These are phyloP conservation scores for Pica pica DNA, from an alignment of 2,113 vertebrate genomes.

Conservation along the genomic window DNA sequence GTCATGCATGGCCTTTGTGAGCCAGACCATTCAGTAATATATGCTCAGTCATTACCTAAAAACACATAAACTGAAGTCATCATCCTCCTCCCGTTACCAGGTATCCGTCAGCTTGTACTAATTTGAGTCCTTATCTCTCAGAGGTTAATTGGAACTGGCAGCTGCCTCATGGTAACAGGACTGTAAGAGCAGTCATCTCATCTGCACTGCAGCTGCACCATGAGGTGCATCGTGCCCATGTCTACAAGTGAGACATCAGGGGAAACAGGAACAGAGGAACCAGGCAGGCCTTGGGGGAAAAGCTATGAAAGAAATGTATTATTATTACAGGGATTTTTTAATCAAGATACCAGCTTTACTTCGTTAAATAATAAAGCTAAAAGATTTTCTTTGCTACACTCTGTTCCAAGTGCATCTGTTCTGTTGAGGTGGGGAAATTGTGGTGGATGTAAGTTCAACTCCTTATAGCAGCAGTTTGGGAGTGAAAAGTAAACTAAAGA, in stretches of 20 bases:
- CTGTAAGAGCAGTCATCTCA: not conserved
- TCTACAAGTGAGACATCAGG: accelerated
- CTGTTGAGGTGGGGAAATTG: not conserved
- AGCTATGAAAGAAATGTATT: not conserved
- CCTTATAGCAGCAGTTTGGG: not conserved
- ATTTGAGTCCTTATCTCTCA: not conserved
- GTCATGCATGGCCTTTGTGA: not conserved
- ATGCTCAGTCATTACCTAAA: not conserved
- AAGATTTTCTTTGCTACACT: not conserved
- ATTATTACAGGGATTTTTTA: not conserved
- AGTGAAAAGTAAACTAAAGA: conserved; percentile 35
- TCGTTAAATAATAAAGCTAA: not conserved
- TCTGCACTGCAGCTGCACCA: not conserved
- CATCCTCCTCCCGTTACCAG: not conserved
- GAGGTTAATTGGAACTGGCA: not conserved
- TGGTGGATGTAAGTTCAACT: not conserved
- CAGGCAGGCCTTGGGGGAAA: not conserved
- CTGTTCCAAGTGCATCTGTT: not conserved
- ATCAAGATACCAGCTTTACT: not conserved
- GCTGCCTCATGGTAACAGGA: not conserved
- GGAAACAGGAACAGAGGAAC: not conserved
- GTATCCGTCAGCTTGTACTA: not conserved
- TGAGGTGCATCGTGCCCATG: accelerated
- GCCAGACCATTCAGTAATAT: not conserved
- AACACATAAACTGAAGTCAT: not conserved